phyloP scores from a whole-genome alignment of 1,140 invertebrate genomes.

The Anoplophora glabripennis region DNA sequence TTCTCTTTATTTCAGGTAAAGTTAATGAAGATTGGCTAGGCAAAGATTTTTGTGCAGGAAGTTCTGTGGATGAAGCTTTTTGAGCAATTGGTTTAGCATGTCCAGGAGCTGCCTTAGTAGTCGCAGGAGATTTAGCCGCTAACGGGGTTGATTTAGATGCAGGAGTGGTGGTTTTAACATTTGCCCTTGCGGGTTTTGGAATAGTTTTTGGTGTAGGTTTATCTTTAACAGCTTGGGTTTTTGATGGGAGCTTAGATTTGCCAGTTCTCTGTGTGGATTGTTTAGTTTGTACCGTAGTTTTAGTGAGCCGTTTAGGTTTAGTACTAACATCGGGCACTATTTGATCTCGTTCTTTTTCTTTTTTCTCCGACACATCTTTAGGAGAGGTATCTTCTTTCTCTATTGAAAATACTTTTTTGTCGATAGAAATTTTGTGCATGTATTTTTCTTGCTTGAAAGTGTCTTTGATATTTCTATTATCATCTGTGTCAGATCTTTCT shows the following conservation, averaged over 20 bases:
- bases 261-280: conserved; percentile 3
- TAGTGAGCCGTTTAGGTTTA: conserved; percentile 31
- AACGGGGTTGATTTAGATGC: conserved; percentile 10
- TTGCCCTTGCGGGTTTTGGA: conserved; percentile 8
- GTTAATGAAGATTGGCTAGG: conserved; percentile 54
- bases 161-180: neutral
- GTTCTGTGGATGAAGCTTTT: conserved; percentile 22
- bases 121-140: neutral
- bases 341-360: conserved; percentile 51
- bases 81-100: conserved; percentile 16
- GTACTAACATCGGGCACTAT: conserved; percentile 57
- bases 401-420: neutral
- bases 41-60: conserved; percentile 36
- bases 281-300: conserved; percentile 15
- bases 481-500: conserved; percentile 50
- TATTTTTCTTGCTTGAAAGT: conserved; percentile 3
- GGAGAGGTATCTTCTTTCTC: conserved; percentile 7
- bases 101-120: conserved; percentile 1
- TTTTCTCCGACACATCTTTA: conserved; percentile 10
- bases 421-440: neutral
- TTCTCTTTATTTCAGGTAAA: conserved; percentile 57
- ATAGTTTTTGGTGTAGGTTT: conserved; percentile 9
- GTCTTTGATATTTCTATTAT: conserved; percentile 41
- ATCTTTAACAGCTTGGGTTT: conserved; percentile 11
- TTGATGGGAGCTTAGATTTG: conserved; percentile 22